Conservation (phyloP, 2,888 invertebrate species). For the Pandemis cinnamomeana region DNA sequence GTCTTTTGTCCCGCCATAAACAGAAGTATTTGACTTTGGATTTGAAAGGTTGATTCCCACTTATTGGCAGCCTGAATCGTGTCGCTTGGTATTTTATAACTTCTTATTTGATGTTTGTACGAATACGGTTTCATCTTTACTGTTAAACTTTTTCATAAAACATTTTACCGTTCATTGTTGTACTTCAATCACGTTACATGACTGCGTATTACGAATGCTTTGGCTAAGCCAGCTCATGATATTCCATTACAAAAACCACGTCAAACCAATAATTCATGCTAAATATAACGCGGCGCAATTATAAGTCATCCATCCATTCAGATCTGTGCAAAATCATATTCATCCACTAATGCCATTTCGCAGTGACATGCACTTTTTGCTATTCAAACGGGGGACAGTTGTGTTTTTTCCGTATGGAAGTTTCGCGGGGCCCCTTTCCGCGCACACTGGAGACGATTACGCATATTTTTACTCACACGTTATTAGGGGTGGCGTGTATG, state of each 20-base stretch:
- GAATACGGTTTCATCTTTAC: slow-evolving; percentile 22
- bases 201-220: slow-evolving; percentile 18
- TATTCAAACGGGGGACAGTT: slow-evolving; percentile 83
- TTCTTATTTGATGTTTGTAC: slow-evolving; percentile 29
- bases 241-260: slow-evolving; percentile 65
- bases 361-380: slow-evolving; percentile 84
- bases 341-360: slow-evolving; percentile 81
- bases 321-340: slow-evolving; percentile 80
- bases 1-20: slow-evolving; percentile 32
- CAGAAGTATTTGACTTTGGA: slow-evolving; percentile 35
- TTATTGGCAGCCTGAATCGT: slow-evolving; percentile 24
- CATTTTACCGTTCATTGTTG: not conserved
- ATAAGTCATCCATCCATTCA: slow-evolving; percentile 82
- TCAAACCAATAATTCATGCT: slow-evolving; percentile 83
- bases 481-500: slow-evolving; percentile 83
- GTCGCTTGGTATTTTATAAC: not conserved
- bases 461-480: slow-evolving; percentile 82
- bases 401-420: slow-evolving; percentile 74
- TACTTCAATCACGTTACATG: not conserved
- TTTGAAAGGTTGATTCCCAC: slow-evolving; percentile 30
- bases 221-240: slow-evolving; percentile 36
- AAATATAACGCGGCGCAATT: slow-evolving; percentile 81
- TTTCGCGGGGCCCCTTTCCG: slow-evolving; percentile 57
- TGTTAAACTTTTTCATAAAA: not conserved
- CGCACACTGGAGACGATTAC: slow-evolving; percentile 69